Percentiles rank a stretch among this genome's conserved stretches.
Conservation (phyloP, 2,888 invertebrate genomes). For the Hemaris fuciformis region DNA sequence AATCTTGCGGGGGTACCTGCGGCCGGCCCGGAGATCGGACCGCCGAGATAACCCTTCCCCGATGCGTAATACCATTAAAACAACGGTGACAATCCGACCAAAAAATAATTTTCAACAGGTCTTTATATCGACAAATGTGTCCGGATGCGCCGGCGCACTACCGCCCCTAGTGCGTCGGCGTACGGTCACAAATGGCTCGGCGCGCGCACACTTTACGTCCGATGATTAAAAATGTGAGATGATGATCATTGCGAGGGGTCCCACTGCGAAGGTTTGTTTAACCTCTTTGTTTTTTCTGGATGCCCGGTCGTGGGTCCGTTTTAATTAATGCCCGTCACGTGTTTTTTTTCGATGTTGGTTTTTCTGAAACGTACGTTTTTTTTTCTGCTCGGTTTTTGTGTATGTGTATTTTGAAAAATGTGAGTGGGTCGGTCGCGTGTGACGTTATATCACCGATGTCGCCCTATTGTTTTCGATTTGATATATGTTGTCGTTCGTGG, state of each 20-base stretch:
- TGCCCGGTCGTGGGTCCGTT: conserved; percentile 78
- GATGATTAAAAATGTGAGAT: conserved; percentile 81
- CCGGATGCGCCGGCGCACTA: conserved; percentile 28
- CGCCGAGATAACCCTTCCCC: conserved; percentile 77
- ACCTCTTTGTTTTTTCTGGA: conserved; percentile 78
- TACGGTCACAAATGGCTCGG: conserved; percentile 56
- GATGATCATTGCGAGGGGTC: conserved; percentile 79
- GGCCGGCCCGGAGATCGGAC: conserved; percentile 63
- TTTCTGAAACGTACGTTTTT: conserved; percentile 50
- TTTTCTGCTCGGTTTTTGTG: conserved; percentile 58
- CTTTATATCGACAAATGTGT: conserved; percentile 52
- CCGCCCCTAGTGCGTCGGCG: conserved; percentile 39
- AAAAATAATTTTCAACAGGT: conserved; percentile 79
- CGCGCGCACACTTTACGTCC: conserved; percentile 49
- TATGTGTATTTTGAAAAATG: conserved; percentile 75
- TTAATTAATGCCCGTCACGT: conserved; percentile 83
- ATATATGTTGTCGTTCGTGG: conserved; percentile 72
- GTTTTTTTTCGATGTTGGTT: conserved; percentile 75
- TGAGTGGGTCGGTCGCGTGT: conserved; percentile 67
- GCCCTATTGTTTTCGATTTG: conserved; percentile 80
- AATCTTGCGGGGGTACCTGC: conserved; percentile 75
- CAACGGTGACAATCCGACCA: conserved; percentile 80
- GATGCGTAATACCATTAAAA: conserved; percentile 81
- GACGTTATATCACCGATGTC: conserved; percentile 76
- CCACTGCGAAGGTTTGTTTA: conserved; percentile 79